Base-by-base conservation (phyloP, 2,113 vertebrate species). In the Rhizomys pruinosus region DNA sequence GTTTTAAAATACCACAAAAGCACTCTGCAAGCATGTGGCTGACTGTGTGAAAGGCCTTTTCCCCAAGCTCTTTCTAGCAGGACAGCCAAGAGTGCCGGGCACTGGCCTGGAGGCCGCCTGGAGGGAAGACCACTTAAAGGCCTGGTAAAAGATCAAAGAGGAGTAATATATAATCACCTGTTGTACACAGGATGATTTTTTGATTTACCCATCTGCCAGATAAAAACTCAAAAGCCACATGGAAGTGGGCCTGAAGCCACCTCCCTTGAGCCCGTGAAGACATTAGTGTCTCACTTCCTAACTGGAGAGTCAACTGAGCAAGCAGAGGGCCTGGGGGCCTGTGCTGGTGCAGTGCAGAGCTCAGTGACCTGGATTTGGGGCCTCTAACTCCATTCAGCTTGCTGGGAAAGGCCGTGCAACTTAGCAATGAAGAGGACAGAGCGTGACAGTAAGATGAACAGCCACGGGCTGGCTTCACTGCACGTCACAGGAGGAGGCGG, bases 301-400 rank as follows among this genome's bases (percentile, higher is more conserved):
- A 0, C 0, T 16, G 1, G 47, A 52, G 9, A 4, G 44, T 68
- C 3, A 2, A 63, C 17, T 0, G 2, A 22, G n/a, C n/a, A 11
- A 52, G 64, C 59, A 5, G 16, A 42, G 66, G 84, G 66, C 11
- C 84, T 1, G 72, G 91, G 91, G 69, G 39, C 59, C 15, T 5
- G 57, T 63, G 1, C 5, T 10, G 79, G 76, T 2, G 27, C 78
- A 44, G 1, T 13, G 25, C 4, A 0, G 1, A 4, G 22, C 68
- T n/a, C 19, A 0, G 44, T 74, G 82, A 81, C 94, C 89, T 72
- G 73, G n/a, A 68, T 81, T 76, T 34, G 15, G 55, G 6, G 8
- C 37, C 73, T 52, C 10, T 23, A 0, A 10, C 79, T 47, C 68
- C 74, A 5, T 7, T n/a, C 25, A 59, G 32, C 34, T 32, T 61